phyloP scores from a whole-genome alignment of 2,888 invertebrate genomes.

The Drosophila demipolita region DNA sequence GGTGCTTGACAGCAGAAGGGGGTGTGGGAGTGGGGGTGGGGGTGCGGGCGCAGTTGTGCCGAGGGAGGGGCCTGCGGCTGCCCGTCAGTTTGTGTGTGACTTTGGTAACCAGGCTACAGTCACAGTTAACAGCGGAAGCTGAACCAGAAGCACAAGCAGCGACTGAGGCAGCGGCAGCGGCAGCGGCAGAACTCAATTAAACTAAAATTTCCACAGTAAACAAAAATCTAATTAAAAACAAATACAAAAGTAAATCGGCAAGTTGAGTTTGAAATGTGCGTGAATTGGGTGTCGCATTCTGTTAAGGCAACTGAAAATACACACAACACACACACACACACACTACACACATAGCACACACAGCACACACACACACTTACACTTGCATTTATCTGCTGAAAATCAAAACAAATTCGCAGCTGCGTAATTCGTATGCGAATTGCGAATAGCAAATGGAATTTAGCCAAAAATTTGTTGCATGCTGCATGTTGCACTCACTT shows the following conservation, averaged over 20 bases:
- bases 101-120: slow-evolving; percentile 39
- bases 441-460: slow-evolving; percentile 29
- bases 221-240: slow-evolving; percentile 81
- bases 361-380: neutral
- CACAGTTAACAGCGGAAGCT: slow-evolving; percentile 10
- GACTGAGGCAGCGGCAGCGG: slow-evolving; percentile 23
- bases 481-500: slow-evolving; percentile 19
- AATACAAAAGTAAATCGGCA: slow-evolving; percentile 76
- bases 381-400: slow-evolving; percentile 53
- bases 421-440: slow-evolving; percentile 51
- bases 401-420: slow-evolving; percentile 62
- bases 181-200: slow-evolving; percentile 71
- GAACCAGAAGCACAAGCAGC: slow-evolving; percentile 6
- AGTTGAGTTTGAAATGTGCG: slow-evolving; percentile 59
- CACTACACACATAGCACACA: neutral
- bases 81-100: slow-evolving; percentile 43
- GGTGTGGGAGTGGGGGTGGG: neutral
- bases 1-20: slow-evolving; percentile 32
- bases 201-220: slow-evolving; percentile 76
- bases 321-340: slow-evolving; percentile 5
- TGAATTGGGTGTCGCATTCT: slow-evolving; percentile 44
- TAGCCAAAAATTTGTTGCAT: slow-evolving; percentile 27
- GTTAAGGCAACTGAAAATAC: slow-evolving; percentile 33
- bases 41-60: neutral
- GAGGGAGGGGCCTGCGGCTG: slow-evolving; percentile 24